phyloP scores from a whole-genome alignment of 2,797 vertebrate species.

The Margarornis squamiger region DNA sequence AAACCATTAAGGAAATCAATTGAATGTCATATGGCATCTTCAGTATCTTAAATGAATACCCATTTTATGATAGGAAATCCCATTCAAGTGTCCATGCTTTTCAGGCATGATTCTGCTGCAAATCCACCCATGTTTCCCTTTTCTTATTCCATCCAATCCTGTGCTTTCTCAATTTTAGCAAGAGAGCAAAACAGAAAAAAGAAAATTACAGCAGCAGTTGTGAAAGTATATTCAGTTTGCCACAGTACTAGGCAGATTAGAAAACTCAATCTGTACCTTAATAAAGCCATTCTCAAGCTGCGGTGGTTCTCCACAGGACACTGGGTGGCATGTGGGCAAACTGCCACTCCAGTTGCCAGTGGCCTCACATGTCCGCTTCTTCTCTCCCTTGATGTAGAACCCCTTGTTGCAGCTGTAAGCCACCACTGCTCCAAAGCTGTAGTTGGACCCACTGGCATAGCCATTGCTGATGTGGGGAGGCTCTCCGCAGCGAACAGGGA shows the following conservation, averaged over 20 bases:
- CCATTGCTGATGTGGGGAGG: constrained; percentile 86
- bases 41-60: neutral
- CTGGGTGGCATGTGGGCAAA: constrained; percentile 89
- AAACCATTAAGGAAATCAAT: neutral
- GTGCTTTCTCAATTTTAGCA: neutral
- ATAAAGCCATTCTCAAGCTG: constrained; percentile 86
- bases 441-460: constrained; percentile 90
- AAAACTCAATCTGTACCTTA: constrained; percentile 79
- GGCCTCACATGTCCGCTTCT: constrained; percentile 92
- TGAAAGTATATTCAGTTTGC: neutral
- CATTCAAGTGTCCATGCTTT: neutral
- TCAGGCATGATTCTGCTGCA: neutral
- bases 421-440: constrained; percentile 93
- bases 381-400: constrained; percentile 92
- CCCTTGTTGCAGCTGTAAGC: constrained; percentile 95
- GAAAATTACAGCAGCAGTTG: neutral
- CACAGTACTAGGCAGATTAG: neutral
- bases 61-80: neutral
- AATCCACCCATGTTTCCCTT: neutral
- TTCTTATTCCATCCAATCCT: neutral
- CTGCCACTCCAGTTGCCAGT: constrained; percentile 90
- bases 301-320: constrained; percentile 84
- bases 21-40: neutral
- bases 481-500: constrained; percentile 91
- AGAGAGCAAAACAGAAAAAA: neutral